Base-by-base conservation (phyloP, 2,113 vertebrate genomes). In the Zosterops lateralis region DNA sequence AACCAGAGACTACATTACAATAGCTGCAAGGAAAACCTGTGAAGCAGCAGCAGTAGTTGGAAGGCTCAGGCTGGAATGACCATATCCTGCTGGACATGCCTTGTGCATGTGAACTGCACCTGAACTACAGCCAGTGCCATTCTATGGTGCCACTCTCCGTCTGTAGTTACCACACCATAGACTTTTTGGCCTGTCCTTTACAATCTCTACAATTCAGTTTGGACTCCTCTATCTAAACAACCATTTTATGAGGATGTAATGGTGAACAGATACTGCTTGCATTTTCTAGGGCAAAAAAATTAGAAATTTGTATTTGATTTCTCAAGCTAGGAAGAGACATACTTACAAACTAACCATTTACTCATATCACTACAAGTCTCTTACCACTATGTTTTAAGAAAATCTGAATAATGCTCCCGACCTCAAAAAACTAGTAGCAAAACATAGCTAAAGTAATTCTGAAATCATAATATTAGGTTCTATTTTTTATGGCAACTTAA, bases 331-430 rank as follows among this genome's bases (percentile, higher is more conserved):
- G 64, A 89, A 78, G 28, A 87, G n/a, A 57, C 13, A 76, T 29
- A 25, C 16, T 61, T 65, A 83, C 3, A 62, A 83, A 83, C 36
- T 72, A 75, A 89, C 68, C 8, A 82, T 91, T 94, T 84, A 66
- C 28, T 83, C 26, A 44, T 14, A 65, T 50, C 38, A 85, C 15
- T 21, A 47, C 21, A 72, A 51, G 22, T 66, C 94, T 93, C 32
- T 93, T 75, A 93, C 42, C 28, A 45, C 70, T 7, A 44, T 54
- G 31, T 82, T 96, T 93, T 74, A 48, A 81, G 34, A 38, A 80
- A 70, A 87, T 77, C 61, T 86, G 83, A 95, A 79, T 78, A 93
- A 32, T 85, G 34, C 6, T 65, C 67, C 34, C 50, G 68, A 67
- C 5, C 10, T 19, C 58, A 71, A 44, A 26, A 84, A 91, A 72